Conservation (phyloP, 2,888 invertebrate species). For the Glaucopsyche alexis region DNA sequence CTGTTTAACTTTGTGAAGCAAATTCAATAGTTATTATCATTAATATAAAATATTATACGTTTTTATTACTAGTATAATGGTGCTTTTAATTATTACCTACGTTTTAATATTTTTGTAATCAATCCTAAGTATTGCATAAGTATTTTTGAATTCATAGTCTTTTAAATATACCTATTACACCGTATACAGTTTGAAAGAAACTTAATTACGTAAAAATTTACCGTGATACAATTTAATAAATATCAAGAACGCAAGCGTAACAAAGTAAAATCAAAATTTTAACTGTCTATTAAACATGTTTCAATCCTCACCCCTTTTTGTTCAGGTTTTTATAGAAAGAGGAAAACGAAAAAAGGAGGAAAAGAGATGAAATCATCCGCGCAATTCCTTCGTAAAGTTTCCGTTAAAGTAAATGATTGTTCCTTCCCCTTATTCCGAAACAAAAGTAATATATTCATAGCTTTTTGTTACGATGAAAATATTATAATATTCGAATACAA, state of each 20-base stretch:
- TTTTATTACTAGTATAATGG: too few relatives aligned
- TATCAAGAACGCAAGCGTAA: not conserved
- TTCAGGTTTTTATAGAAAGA: not conserved
- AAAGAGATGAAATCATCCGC: not conserved
- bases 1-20: not conserved
- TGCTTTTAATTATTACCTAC: too few relatives aligned
- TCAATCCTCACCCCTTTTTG: not conserved
- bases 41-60: not conserved
- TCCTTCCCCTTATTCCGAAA: conserved; percentile 20
- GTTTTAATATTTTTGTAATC: too few relatives aligned
- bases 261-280: not conserved
- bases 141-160: too few relatives aligned
- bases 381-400: conserved; percentile 14
- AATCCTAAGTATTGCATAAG: too few relatives aligned
- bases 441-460: conserved; percentile 27
- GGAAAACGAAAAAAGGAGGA: not conserved
- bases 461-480: conserved; percentile 20
- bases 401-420: conserved; percentile 17
- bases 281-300: not conserved
- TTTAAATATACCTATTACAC: too few relatives aligned
- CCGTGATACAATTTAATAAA: too few relatives aligned
- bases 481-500: conserved; percentile 19
- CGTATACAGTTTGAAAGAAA: too few relatives aligned
- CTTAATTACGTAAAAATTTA: too few relatives aligned
- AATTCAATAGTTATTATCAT: not conserved